These are phyloP conservation scores for Leuctra nigra DNA, from an alignment of 2,888 invertebrate species.

Conservation along the genomic window DNA sequence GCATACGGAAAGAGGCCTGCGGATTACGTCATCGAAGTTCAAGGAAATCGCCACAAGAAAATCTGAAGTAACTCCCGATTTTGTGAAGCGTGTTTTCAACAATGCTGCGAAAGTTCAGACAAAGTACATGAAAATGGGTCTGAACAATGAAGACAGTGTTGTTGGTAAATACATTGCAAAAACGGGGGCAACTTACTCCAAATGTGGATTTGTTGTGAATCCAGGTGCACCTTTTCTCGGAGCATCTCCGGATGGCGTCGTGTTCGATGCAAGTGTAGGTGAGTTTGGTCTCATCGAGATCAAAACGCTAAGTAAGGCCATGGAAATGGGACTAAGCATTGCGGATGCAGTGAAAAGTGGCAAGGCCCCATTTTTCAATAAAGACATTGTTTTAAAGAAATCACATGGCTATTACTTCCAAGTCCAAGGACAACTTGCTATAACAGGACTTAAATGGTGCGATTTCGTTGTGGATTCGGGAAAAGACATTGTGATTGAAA, in stretches of 20 bases:
- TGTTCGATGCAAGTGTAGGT: neutral
- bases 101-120: neutral
- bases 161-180: neutral
- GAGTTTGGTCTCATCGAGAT: neutral
- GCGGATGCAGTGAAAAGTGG: neutral
- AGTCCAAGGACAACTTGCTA: slow-evolving; percentile 11
- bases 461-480: neutral
- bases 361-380: neutral
- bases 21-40: slow-evolving; percentile 1
- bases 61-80: neutral
- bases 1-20: neutral
- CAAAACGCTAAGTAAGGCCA: slow-evolving; percentile 4
- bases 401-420: slow-evolving; percentile 19
- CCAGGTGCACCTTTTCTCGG: slow-evolving; percentile 18
- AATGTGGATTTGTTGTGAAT: slow-evolving; percentile 17
- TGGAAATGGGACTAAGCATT: neutral
- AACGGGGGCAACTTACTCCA: no score
- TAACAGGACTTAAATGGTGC: slow-evolving; percentile 1
- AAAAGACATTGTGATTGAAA: neutral
- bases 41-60: neutral
- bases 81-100: neutral
- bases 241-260: slow-evolving; percentile 22
- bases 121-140: neutral
- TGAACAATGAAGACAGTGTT: neutral
- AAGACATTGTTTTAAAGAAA: neutral